Base-by-base conservation (phyloP, 2,797 vertebrate genomes). In the Lepilemur septentrionalis region DNA sequence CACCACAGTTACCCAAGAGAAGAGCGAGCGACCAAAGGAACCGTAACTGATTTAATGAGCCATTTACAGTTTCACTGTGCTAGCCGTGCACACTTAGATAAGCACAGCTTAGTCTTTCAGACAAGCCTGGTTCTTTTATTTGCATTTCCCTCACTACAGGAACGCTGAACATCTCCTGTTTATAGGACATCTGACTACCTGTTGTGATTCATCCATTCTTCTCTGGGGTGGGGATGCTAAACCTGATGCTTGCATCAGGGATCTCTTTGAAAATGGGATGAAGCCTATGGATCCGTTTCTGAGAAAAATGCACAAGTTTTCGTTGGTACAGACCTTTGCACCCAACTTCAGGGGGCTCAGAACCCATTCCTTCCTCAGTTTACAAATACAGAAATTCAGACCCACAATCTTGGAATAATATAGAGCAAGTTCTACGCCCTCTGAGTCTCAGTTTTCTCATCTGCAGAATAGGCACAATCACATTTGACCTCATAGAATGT, bases 91-190 rank as follows among this genome's bases (percentile, higher is more conserved):
- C 9, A 15, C 46, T n/a, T 61, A 75, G 25, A 50, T 30, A 48
- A 4, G 2, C 12, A 1, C 23, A 23, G 43, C 65, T 85, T 84
- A 28, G 43, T 81, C 65, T 65, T 28, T 63, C 32, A 72, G 61
- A 92, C 52, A 80, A 69, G 22, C 23, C 32, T 48, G 25, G 83
- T 69, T 65, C 57, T 79, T 86, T 86, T 50, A 12, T 32, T 73
- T 23, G 15, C 35, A 52, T 59, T 91, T 90, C 18, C 32, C 43
- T 13, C 1, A 13, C 59, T 22, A 8, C 28, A 69, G 43, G 76
- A 61, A 82, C 35, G 35, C 30, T 2, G 23, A 72, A 59, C 20
- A 0, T 7, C 43, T 81, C 50, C 43, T 83, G 22, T 72, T 72
- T 50, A 43, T 28, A 69, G 28, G 5, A 41, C n/a, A 59, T 22